Percentiles rank a stretch among this genome's conserved stretches.
Evolutionary conservation across 2,888 invertebrate species (phyloP).

Genomic region (Drosophila ustulata): DNA sequence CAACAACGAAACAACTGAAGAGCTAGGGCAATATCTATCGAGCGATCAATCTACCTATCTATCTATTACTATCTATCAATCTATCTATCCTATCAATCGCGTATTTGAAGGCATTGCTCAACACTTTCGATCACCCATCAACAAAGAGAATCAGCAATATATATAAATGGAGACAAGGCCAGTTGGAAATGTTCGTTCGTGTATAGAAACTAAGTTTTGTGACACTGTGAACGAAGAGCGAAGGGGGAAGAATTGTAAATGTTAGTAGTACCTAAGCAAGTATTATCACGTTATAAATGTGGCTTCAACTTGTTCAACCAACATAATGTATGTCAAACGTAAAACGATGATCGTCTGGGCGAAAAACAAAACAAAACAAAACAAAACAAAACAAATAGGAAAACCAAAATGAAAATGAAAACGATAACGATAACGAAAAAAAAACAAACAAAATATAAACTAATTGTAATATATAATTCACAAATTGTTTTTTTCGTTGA

Average conservation of each 20-base stretch:
- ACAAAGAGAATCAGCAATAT: slow-evolving; percentile 23
- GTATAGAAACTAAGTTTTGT: slow-evolving; percentile 41
- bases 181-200: slow-evolving; percentile 24
- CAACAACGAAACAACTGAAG: slow-evolving; percentile 6
- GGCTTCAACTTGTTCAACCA: slow-evolving; percentile 48
- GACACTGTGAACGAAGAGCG: slow-evolving; percentile 48
- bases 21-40: neutral
- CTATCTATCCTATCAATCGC: neutral
- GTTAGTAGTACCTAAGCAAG: slow-evolving; percentile 57
- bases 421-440: neutral
- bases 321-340: slow-evolving; percentile 11
- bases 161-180: slow-evolving; percentile 9
- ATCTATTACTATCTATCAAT: neutral
- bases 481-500: slow-evolving; percentile 6
- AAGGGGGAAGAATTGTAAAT: slow-evolving; percentile 49
- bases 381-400: neutral
- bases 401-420: too few relatives aligned
- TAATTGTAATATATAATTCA: slow-evolving; percentile 44
- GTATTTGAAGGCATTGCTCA: neutral
- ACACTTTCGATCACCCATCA: slow-evolving; percentile 23
- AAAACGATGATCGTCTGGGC: slow-evolving; percentile 41
- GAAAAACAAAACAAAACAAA: slow-evolving; percentile 22
- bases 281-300: slow-evolving; percentile 64
- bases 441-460: neutral
- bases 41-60: neutral